Conservation (phyloP, 2,797 vertebrate species). For the Nannoperca obscura region DNA sequence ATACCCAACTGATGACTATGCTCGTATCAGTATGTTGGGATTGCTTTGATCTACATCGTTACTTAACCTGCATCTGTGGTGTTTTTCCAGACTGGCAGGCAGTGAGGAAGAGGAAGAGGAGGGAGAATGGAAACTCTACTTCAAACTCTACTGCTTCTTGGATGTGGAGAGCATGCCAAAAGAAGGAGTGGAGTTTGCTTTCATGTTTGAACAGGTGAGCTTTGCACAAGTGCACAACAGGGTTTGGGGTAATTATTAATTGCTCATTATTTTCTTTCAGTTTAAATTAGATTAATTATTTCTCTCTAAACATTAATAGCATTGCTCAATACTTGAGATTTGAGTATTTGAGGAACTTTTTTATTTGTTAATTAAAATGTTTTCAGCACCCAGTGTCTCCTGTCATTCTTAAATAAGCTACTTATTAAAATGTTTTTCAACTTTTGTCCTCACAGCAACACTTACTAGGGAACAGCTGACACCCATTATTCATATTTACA, state of each 20-base stretch:
- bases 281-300: too few species aligned
- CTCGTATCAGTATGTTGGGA: too few species aligned
- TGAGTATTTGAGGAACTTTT: too few species aligned
- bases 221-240: too few species aligned
- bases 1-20: too few species aligned
- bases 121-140: slow-evolving; percentile 93
- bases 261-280: too few species aligned
- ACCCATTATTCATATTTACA: too few species aligned
- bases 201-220: slow-evolving; percentile 96
- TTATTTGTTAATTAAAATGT: too few species aligned
- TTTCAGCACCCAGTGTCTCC: not conserved
- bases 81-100: slow-evolving; percentile 85
- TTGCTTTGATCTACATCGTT: not conserved
- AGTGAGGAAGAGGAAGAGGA: slow-evolving; percentile 92
- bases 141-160: slow-evolving; percentile 96
- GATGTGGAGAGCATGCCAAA: slow-evolving; percentile 94
- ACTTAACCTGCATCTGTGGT: not conserved
- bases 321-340: too few species aligned
- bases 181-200: slow-evolving; percentile 95
- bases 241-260: too few species aligned
- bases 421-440: too few species aligned
- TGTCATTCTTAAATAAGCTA: not conserved
- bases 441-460: not conserved
- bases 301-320: too few species aligned
- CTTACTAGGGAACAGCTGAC: not conserved